Conservation (phyloP, 2,888 invertebrate species). For the Acronicta alni region DNA sequence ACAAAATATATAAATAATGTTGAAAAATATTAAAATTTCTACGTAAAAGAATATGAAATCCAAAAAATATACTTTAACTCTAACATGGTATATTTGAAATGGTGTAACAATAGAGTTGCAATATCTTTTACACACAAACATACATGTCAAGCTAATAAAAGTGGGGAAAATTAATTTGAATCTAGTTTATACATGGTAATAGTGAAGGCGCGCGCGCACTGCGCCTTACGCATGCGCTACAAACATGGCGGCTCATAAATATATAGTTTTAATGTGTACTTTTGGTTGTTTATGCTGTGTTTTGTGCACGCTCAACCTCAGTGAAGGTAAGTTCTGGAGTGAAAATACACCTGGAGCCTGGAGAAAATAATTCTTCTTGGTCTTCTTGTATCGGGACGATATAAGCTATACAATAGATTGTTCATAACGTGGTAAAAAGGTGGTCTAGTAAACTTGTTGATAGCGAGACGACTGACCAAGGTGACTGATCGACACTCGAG, state of each 20-base stretch:
- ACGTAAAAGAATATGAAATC: too few relatives aligned
- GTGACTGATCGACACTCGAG: too few relatives aligned
- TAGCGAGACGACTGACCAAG: too few relatives aligned
- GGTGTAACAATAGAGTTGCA: conserved; percentile 3
- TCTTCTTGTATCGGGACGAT: too few relatives aligned
- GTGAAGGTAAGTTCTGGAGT: conserved; percentile 5
- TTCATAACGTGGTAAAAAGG: too few relatives aligned
- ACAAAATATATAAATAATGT: too few relatives aligned
- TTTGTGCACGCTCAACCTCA: conserved; percentile 5
- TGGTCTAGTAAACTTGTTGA: too few relatives aligned
- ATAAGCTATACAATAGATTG: too few relatives aligned
- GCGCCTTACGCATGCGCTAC: conserved; percentile 5
- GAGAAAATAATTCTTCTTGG: too few relatives aligned
- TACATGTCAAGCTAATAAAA: conserved; percentile 6
- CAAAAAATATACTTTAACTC: neutral
- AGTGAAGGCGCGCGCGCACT: neutral
- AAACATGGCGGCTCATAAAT: neutral
- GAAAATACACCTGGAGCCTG: too few relatives aligned
- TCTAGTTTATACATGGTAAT: neutral
- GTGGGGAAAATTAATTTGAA: conserved; percentile 10
- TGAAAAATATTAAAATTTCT: too few relatives aligned
- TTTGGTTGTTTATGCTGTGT: conserved; percentile 3
- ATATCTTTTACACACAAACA: conserved; percentile 5
- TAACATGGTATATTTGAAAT: neutral
- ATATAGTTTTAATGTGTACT: conserved; percentile 1